Conservation (phyloP, 2,888 invertebrate species). For the Cephus rjabovi region DNA sequence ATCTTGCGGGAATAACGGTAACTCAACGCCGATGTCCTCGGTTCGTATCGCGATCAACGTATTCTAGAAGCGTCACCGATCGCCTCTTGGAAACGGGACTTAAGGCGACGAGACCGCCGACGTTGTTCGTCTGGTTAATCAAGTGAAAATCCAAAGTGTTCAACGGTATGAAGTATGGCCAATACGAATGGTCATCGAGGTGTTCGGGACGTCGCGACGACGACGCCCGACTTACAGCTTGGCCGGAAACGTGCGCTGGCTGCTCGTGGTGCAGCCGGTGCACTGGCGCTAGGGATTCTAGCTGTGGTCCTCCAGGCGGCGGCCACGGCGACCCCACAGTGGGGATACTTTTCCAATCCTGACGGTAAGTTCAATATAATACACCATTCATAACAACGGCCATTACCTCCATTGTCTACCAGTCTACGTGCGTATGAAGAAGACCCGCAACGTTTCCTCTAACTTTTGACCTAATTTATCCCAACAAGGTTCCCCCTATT, state of each 20-base stretch:
- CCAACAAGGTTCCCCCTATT: neutral
- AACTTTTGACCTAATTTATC: slow-evolving; percentile 12
- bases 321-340: slow-evolving; percentile 85
- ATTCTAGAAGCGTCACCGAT: neutral
- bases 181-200: slow-evolving; percentile 60
- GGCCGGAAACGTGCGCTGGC: slow-evolving; percentile 59
- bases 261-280: slow-evolving; percentile 63
- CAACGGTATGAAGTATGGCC: slow-evolving; percentile 66
- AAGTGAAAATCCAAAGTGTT: slow-evolving; percentile 19
- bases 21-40: neutral
- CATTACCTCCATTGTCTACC: neutral
- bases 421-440: neutral
- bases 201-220: slow-evolving; percentile 57
- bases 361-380: slow-evolving; percentile 68
- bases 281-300: slow-evolving; percentile 57
- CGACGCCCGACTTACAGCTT: slow-evolving; percentile 55
- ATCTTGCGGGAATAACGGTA: neutral
- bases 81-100: neutral
- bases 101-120: neutral
- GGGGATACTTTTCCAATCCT: slow-evolving; percentile 87
- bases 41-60: neutral
- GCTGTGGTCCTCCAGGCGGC: slow-evolving; percentile 83
- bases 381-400: neutral
- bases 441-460: slow-evolving; percentile 1
- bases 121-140: neutral